These are phyloP conservation scores for Hyposoter dolosus DNA, from an alignment of 2,888 invertebrate species.

Conservation along the genomic window DNA sequence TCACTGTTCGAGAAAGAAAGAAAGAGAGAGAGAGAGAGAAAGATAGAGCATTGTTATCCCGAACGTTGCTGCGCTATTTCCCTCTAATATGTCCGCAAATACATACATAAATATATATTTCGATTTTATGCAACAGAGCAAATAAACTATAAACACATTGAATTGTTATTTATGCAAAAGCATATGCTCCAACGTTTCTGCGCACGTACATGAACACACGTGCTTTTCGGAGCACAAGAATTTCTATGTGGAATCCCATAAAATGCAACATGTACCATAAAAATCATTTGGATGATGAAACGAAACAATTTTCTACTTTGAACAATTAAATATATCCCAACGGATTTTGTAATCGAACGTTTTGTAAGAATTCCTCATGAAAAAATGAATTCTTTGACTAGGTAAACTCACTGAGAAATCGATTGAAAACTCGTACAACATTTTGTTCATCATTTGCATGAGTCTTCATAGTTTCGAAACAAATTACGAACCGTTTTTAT, in stretches of 20 bases:
- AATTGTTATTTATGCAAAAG: constrained; percentile 19
- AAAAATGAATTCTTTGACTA: too few relatives aligned
- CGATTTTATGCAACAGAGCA: constrained; percentile 24
- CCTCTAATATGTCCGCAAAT: constrained; percentile 38
- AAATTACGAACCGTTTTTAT: not conserved
- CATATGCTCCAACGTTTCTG: not conserved
- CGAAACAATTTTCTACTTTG: not conserved
- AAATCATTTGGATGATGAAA: not conserved
- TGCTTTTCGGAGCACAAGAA: constrained; percentile 9
- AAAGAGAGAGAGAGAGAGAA: constrained; percentile 29
- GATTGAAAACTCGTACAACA: not conserved
- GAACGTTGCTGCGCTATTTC: constrained; percentile 64
- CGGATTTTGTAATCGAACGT: too few relatives aligned
- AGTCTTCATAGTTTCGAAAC: not conserved
- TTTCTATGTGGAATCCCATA: not conserved
- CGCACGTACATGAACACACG: constrained; percentile 7
- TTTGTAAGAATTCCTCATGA: too few relatives aligned
- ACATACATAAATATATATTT: constrained; percentile 1
- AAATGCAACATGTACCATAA: not conserved
- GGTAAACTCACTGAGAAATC: not conserved
- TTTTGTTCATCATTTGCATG: not conserved
- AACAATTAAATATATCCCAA: too few relatives aligned
- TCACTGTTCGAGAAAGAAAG: constrained; percentile 15
- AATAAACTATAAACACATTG: constrained; percentile 26
- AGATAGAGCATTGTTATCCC: constrained; percentile 67